Evolutionary conservation across 1,140 invertebrate species (phyloP), one percentile per base, ranked within the genome.

Genomic region (Nixonia krombeini): DNA sequence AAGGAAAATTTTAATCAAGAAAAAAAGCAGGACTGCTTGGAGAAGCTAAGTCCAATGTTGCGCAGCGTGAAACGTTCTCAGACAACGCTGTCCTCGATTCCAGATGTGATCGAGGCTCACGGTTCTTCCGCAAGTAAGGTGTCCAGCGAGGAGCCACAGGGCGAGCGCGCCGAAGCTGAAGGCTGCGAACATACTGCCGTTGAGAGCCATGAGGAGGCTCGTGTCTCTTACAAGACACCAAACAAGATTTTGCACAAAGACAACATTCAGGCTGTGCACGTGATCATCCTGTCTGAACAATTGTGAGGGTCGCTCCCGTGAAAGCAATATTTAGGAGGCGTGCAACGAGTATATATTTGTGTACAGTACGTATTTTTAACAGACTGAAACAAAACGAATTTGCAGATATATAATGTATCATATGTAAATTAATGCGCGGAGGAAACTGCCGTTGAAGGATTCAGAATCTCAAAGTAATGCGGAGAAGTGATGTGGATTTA

Each of bases 211-310:
- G 72, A 82, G 62, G 78, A 82, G 45, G 56, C 69, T 3, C 51
- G 77, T 8, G 78, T 80, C 8, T 71, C 77, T 9, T 81, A 72
- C 53, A 78, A 80, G 52, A 61, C 66, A 25, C 40, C 50, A 10
- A 80, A 82, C 44, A 82, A 79, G 45, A 42, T 79, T 16, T 49
- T 73, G 17, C 80, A 82, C 71, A 82, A 79, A 71, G 82, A 85
- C 57, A 81, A 79, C 63, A 77, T 85, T 21, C 84, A 84, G 57
- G 82, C 84, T 50, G 74, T 84, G n/a, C 74, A 80, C 55, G 83
- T 85, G 18, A 85, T 85, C 17, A 85, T 85, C 67, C 61, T 85
- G 37, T 85, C 82, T 41, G 84, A 85, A 67, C 83, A 84, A 66
- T 79, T 85, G 76, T 85, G 82, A 84, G 57, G 52, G 58, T 47